These are phyloP conservation scores for Hypocryptadius cinnamomeus DNA, from an alignment of 2,113 vertebrate genomes.

Conservation along the genomic window DNA sequence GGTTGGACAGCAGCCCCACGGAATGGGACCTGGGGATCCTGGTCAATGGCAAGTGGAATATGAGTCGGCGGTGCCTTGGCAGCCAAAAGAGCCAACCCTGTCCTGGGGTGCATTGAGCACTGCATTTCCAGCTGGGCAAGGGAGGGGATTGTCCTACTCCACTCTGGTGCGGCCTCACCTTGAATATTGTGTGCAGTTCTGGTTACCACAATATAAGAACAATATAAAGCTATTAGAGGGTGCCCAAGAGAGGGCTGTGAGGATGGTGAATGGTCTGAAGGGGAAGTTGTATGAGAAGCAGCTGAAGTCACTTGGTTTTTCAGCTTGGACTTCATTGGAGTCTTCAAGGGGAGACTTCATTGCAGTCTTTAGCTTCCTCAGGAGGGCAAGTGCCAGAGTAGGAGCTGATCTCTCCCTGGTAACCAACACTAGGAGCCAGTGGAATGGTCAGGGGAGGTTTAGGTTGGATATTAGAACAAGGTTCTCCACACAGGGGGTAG, in stretches of 20 bases:
- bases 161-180: not conserved
- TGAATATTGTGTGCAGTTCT: not conserved
- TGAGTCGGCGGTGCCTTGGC: not conserved
- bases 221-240: not conserved
- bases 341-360: not conserved
- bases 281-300: not conserved
- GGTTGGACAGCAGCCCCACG: not conserved
- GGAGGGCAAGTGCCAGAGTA: not conserved
- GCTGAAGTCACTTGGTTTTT: not conserved
- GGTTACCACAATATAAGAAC: not conserved
- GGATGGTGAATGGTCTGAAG: not conserved
- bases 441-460: not conserved
- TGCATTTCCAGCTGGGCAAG: rapidly evolving
- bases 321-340: not conserved
- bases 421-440: not conserved
- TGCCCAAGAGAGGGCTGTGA: not conserved
- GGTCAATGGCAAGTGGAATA: not conserved
- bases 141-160: no score
- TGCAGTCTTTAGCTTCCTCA: not conserved
- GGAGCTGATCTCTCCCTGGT: not conserved
- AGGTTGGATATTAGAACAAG: not conserved
- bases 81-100: not conserved
- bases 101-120: not conserved
- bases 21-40: no score
- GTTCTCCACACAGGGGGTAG: not conserved